Evolutionary conservation across 2,797 vertebrate genomes (phyloP), one percentile per base, ranked within the genome.

Genomic region (Gephyroberyx darwinii): DNA sequence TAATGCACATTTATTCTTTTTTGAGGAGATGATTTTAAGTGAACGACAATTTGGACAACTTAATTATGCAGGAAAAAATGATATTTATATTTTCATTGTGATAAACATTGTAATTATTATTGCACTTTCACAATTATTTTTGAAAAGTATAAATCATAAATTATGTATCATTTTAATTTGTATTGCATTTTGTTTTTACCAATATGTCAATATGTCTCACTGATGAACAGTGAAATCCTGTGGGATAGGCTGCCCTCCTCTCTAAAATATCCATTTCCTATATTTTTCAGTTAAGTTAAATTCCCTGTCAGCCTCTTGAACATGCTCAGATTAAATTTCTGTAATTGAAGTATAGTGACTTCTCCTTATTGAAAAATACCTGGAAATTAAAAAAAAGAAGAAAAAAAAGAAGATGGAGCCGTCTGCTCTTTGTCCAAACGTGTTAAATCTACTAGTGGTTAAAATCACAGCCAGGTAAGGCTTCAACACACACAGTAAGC

Each of bases 401-500:
- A 5, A 22, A 12, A 17, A 61, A 45, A 68, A 26, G 14, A 37
- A 69, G 56, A 64, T 71, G 45, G 45, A 67, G n/a, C 71, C 54
- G 64, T 77, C n/a, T 69, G n/a, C 20, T 74, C 68, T 50, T 35
- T 58, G 66, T 80, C 20, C 17, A 65, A 59, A 73, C 64, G 41
- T 47, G 33, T 59, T 69, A 30, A 61, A 54, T 79, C 14, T 33
- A 70, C 52, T 30, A 7, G 43, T 57, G 58, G 53, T 80, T 64
- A 65, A 80, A 82, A 72, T 78, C 55, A 22, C 45, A 58, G 55
- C 56, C 58, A 65, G 31, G 55, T 75, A 69, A 65, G 59, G 51
- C 64, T 84, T 83, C 37, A 60, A 80, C 68, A 61, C 65, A 77
- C 37, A 74, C 45, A 60, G 53, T 43, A 78, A 82, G 74, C 67